Evolutionary conservation across 2,888 invertebrate species (phyloP).

Genomic region (Pollenia amentaria): DNA sequence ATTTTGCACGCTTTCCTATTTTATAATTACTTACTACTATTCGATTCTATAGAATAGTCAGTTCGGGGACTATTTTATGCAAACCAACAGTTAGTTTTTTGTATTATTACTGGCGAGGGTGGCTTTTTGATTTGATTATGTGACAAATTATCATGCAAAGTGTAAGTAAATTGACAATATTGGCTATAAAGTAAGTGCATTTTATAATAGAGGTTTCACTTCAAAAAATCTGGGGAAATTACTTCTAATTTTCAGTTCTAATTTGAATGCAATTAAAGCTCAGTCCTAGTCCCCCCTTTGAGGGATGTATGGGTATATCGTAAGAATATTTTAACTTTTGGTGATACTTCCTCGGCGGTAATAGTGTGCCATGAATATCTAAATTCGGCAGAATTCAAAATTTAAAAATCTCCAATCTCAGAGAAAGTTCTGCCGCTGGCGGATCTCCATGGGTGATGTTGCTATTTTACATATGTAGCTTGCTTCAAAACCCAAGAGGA

Average conservation of each 20-base stretch:
- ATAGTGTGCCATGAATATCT: neutral
- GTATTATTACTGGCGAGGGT: constrained; percentile 27
- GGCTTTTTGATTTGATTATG: constrained; percentile 56
- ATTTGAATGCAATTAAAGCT: no score
- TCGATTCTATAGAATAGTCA: neutral
- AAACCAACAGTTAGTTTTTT: constrained; percentile 6
- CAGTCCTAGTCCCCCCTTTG: no score
- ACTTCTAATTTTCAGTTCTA: no score
- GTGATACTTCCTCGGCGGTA: neutral
- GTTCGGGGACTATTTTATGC: neutral
- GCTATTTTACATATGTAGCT: no score
- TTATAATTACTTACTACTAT: constrained; percentile 53
- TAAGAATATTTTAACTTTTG: neutral
- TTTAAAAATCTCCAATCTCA: no score
- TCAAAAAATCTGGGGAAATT: no score
- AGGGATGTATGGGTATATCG: no score
- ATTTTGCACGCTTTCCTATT: constrained; percentile 70
- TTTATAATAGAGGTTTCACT: constrained; percentile 23
- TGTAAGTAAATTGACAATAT: constrained; percentile 46
- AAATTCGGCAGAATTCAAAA: no score
- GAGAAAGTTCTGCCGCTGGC: no score
- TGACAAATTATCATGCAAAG: constrained; percentile 65
- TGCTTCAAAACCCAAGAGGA: no score
- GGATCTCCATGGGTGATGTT: no score
- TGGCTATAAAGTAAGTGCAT: neutral